These are phyloP conservation scores for Rhopalosiphum nymphaeae DNA, from an alignment of 2,888 invertebrate species.

Conservation along the genomic window DNA sequence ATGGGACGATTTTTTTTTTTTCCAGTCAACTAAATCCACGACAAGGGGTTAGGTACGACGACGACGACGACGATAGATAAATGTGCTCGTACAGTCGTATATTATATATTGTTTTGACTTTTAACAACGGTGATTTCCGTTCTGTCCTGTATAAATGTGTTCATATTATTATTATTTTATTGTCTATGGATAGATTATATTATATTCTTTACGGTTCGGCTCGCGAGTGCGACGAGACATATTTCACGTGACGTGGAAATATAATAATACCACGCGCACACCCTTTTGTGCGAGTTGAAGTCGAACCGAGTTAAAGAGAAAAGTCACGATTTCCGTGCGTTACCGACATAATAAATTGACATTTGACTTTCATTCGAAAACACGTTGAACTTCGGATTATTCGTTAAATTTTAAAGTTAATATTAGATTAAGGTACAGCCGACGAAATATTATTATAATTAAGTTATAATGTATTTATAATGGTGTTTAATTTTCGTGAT, in stretches of 20 bases:
- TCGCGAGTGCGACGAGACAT: background rate
- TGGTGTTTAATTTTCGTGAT: background rate
- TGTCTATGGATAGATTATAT: background rate
- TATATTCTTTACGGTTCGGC: background rate
- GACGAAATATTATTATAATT: background rate
- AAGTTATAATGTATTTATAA: background rate
- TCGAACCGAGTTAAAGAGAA: background rate
- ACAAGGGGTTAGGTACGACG: background rate
- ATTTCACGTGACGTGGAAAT: background rate
- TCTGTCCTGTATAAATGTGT: background rate
- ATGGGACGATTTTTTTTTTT: background rate
- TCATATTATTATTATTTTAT: background rate
- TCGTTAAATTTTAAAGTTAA: background rate
- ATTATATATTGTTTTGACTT: background rate
- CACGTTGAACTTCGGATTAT: background rate
- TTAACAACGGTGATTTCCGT: background rate
- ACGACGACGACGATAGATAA: background rate
- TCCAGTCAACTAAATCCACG: constrained; percentile 8
- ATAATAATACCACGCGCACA: background rate
- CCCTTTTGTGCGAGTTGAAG: background rate
- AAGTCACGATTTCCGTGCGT: constrained; percentile 6
- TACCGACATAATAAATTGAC: background rate
- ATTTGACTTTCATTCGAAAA: background rate
- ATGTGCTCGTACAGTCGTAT: background rate
- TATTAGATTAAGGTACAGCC: background rate